phyloP scores from a whole-genome alignment of 92 coral and sea anemone genomes.

The Micromussa lordhowensis region DNA sequence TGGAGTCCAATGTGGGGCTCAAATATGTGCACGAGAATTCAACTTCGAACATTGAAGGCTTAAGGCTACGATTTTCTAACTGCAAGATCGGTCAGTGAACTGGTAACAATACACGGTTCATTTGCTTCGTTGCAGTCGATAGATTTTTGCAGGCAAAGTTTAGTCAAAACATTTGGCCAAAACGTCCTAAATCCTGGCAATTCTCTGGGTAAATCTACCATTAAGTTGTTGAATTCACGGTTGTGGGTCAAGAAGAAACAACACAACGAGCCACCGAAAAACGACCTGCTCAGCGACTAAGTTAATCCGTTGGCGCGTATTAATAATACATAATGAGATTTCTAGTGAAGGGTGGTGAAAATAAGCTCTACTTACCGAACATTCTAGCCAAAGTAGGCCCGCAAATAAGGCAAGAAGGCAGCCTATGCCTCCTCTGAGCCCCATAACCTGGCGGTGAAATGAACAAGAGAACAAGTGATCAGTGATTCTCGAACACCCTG shows the following conservation, averaged over 20 bases:
- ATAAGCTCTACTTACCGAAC: constrained; percentile 74
- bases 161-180: constrained; percentile 2
- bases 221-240: constrained; percentile 30
- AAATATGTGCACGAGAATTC: background rate
- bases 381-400: constrained; percentile 86
- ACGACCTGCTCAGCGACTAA: constrained; percentile 35
- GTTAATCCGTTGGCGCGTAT: constrained; percentile 67
- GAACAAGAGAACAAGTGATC: constrained; percentile 54
- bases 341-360: constrained; percentile 6
- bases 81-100: constrained; percentile 15
- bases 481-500: constrained; percentile 47
- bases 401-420: constrained; percentile 90
- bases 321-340: constrained; percentile 78
- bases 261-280: constrained; percentile 47
- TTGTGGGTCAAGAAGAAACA: constrained; percentile 3
- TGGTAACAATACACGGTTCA: background rate
- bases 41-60: background rate
- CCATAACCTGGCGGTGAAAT: constrained; percentile 84
- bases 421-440: constrained; percentile 89
- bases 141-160: constrained; percentile 2
- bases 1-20: background rate
- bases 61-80: background rate
- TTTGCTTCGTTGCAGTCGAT: background rate
- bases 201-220: background rate
- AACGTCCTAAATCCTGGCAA: background rate